Evolutionary conservation across 2,797 vertebrate species (phyloP).

Genomic region (Rhinogobio ventralis): DNA sequence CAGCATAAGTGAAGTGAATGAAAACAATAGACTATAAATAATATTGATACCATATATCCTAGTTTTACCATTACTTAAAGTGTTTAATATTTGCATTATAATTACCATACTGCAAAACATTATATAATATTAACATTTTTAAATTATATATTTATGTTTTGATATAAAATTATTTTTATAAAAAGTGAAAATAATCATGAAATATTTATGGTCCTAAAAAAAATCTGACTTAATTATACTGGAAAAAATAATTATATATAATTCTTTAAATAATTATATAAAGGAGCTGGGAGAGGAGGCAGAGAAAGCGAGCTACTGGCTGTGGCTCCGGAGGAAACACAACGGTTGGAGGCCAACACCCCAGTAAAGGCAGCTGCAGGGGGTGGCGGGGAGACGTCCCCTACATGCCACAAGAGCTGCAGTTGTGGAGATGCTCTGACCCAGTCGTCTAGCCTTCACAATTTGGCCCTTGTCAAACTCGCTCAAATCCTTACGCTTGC

Average conservation of each 20-base stretch:
- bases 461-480: no score
- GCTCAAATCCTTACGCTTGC: no score
- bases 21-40: neutral
- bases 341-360: no score
- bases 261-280: neutral
- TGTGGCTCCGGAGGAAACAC: neutral
- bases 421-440: no score
- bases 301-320: neutral
- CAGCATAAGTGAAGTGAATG: neutral
- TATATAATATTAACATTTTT: no score
- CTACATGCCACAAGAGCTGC: no score
- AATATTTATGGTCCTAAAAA: neutral
- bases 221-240: neutral
- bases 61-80: neutral
- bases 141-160: no score
- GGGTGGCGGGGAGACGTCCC: neutral
- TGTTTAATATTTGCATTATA: neutral
- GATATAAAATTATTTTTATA: neutral
- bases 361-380: neutral
- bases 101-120: neutral
- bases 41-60: neutral
- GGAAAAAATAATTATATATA: neutral
- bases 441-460: no score
- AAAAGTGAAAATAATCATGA: neutral
- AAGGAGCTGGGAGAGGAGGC: neutral